Evolutionary conservation across 2,888 invertebrate species (phyloP), one percentile per base, ranked within the genome.

Genomic region (Laothoe populi): DNA sequence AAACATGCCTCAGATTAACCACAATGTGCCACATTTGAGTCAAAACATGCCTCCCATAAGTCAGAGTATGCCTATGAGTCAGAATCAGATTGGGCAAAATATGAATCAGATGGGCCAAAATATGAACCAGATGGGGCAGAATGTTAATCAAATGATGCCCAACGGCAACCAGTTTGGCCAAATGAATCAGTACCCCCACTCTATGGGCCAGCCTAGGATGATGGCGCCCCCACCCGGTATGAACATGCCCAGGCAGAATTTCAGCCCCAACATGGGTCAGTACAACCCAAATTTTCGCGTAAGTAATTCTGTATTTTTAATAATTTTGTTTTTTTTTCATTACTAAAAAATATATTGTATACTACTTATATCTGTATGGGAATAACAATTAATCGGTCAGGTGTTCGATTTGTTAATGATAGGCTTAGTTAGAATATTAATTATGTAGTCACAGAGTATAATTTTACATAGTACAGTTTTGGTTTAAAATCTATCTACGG

Each of bases 271-370:
- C 60, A 79, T 90, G 75, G 86, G 83, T 1, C 89, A 86, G 57
- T 89, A 72, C 63, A 90, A 90, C 60, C 81, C 77, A 42, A 90
- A 83, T 81, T 92, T 90, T 88, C 90, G 92, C 66, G 92, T 92
- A 75, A 90, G 92, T 91, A 72, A n/a, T n/a, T n/a, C n/a, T n/a
- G n/a, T n/a, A n/a, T n/a, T n/a, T n/a, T n/a, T n/a, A n/a, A n/a
- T n/a, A n/a, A n/a, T n/a, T n/a, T n/a, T n/a, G n/a, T n/a, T n/a
- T n/a, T n/a, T n/a, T n/a, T n/a, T n/a, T n/a, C n/a, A n/a, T n/a
- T n/a, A n/a, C n/a, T n/a, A n/a, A n/a, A n/a, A n/a, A n/a, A n/a
- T n/a, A n/a, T n/a, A n/a, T n/a, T n/a, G n/a, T n/a, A n/a, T n/a
- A n/a, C n/a, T n/a, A n/a, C n/a, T n/a, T n/a, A n/a, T n/a, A n/a